A percentile compares a stretch with the other conserved stretches of the same genome.
Conservation (phyloP, 2,797 vertebrate genomes). For the Spinus olivaceus region DNA sequence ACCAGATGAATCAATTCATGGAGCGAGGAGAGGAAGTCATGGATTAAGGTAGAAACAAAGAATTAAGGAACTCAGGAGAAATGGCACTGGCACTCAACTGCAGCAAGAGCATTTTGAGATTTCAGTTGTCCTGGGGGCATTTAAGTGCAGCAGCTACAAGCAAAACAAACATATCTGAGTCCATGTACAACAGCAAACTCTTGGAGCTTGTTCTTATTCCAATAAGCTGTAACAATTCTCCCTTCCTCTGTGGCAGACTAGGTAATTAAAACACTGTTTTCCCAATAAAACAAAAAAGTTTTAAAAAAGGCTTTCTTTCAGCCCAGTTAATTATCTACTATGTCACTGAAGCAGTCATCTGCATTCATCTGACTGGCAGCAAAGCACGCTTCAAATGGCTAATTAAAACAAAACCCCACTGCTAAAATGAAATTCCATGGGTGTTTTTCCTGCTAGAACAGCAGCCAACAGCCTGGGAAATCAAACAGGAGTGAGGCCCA, state of each 20-base stretch:
- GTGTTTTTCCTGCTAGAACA: background rate
- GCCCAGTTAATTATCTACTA: constrained; percentile 34
- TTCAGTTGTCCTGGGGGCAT: background rate
- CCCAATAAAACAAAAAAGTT: constrained; percentile 14
- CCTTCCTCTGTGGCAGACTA: constrained; percentile 13
- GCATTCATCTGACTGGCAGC: constrained; percentile 31
- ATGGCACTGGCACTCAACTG: background rate
- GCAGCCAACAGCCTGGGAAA: constrained; percentile 12
- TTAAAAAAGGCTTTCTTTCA: background rate
- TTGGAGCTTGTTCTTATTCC: background rate
- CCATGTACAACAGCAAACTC: background rate
- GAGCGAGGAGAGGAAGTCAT: background rate
- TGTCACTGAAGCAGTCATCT: constrained; percentile 30
- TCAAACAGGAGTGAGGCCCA: background rate
- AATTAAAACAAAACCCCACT: constrained; percentile 40
- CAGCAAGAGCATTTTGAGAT: background rate
- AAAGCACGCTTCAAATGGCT: background rate
- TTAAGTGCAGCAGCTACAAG: background rate
- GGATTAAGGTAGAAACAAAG: background rate
- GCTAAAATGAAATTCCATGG: background rate
- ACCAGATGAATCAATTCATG: background rate
- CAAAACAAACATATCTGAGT: background rate
- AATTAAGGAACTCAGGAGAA: background rate
- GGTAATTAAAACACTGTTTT: constrained; percentile 40
- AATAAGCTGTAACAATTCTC: background rate